Percentiles rank a stretch among this genome's conserved stretches.
These are phyloP conservation scores for Chamaea fasciata DNA, from an alignment of 2,113 vertebrate species.

Conservation along the genomic window DNA sequence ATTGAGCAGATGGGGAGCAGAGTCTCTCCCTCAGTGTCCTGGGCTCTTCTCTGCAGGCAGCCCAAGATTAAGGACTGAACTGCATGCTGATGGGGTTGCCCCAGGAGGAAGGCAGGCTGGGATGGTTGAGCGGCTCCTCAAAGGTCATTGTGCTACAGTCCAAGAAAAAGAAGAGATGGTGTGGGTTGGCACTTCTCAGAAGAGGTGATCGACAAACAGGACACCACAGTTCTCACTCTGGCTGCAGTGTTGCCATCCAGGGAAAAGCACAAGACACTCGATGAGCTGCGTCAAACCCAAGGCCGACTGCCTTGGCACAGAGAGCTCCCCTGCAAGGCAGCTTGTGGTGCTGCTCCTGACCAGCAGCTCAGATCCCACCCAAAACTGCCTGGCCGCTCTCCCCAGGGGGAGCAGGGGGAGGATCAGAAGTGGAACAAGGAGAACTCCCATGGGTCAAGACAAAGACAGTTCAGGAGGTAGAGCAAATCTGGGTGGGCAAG, in stretches of 20 bases:
- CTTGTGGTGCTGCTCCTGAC: accelerated
- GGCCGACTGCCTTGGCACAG: neutral
- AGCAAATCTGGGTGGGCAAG: neutral
- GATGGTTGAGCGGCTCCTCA: neutral
- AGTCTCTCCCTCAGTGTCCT: neutral
- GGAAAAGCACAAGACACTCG: neutral
- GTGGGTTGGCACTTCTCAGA: neutral
- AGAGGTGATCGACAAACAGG: neutral
- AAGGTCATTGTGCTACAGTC: neutral
- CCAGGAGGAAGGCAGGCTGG: neutral
- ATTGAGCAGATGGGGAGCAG: neutral
- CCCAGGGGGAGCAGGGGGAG: no score
- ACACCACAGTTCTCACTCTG: accelerated
- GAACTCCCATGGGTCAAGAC: neutral
- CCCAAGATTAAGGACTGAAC: neutral
- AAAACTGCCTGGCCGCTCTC: accelerated
- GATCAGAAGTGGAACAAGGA: neutral
- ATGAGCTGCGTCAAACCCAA: neutral
- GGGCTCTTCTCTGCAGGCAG: neutral
- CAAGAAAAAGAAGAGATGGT: neutral
- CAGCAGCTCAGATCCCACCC: neutral
- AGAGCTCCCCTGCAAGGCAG: neutral
- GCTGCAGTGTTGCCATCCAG: neutral
- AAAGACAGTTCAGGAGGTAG: neutral
- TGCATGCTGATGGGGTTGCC: neutral